Evolutionary conservation across 2,888 invertebrate genomes (phyloP), one percentile per base, ranked within the genome.

Genomic region (Chrysolina americana): DNA sequence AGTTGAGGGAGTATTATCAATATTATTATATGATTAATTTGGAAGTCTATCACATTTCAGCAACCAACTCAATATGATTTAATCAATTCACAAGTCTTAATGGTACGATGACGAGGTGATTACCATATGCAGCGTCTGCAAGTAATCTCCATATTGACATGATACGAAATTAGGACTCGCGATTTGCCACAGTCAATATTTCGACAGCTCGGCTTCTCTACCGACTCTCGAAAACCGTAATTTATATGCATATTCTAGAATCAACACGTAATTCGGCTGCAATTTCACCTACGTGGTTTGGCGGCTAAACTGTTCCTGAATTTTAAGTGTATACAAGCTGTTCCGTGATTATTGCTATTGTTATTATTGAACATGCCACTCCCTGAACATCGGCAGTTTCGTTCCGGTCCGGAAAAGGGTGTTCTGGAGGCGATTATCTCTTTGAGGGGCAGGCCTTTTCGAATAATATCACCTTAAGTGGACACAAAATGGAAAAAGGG

Each of bases 191-290:
- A 71, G 75, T 75, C 75, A 75, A 75, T 75, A 69, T 75, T 74
- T 75, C 75, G 65, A 11, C 65, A 36, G 68, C 41, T 41, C 56
- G 19, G 13, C 44, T 36, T 21, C 15, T 11, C 59, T 8, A 1
- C 59, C 56, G 56, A 56, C 19, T 17, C 17, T 59, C 59, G 28
- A 59, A 59, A 59, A 59, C 36, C 59, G 28, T 59, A 59, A 59
- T 59, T 59, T 70, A 74, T 74, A 78, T 76, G 74, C 78, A 74
- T 77, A 77, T 78, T 71, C 74, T 65, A 65, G 75, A 76, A 76
- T 78, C 78, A 78, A 78, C 78, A 78, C 78, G 76, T 78, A 75
- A 78, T 75, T 66, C 53, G 62, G 65, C 64, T 68, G 70, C 69
- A 73, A 70, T 73, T 73, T 56, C 73, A 59, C 59, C 59, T 59